Evolutionary conservation across 2,797 vertebrate genomes (phyloP).

Genomic region (Sphenodon punctatus): DNA sequence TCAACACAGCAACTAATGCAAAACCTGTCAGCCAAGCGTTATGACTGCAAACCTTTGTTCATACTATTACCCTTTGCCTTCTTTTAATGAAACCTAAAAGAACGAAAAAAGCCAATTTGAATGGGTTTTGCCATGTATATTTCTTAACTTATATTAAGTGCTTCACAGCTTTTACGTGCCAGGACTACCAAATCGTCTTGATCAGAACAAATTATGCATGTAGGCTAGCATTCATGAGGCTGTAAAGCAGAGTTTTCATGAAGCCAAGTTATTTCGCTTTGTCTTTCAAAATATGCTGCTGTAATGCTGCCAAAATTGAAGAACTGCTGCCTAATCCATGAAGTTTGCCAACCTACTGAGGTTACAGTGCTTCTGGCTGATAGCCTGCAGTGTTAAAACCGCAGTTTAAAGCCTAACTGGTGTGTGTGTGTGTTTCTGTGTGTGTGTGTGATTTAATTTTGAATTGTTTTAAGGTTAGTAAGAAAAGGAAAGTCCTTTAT

Average conservation of each 20-base stretch:
- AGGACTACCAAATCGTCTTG: not conserved
- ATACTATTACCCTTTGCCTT: not conserved
- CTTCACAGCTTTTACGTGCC: not conserved
- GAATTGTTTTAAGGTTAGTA: not conserved
- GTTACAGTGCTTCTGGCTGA: constrained; percentile 17
- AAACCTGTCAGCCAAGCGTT: not conserved
- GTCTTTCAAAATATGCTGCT: not conserved
- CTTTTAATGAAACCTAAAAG: not conserved
- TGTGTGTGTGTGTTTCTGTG: not conserved
- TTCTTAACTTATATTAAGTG: not conserved
- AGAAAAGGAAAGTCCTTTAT: not conserved
- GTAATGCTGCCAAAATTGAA: constrained; percentile 15
- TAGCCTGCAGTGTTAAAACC: not conserved
- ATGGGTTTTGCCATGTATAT: not conserved
- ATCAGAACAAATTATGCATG: constrained; percentile 1
- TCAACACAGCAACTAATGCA: not conserved
- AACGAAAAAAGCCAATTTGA: not conserved
- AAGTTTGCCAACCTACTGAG: constrained; percentile 12
- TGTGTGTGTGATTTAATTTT: constrained; percentile 8
- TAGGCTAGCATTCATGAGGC: not conserved
- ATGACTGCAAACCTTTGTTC: not conserved
- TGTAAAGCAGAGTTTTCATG: constrained; percentile 6
- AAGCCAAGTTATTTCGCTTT: constrained; percentile 15
- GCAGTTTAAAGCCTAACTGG: constrained; percentile 1
- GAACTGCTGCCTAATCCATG: constrained; percentile 16